Evolutionary conservation across 2,113 vertebrate genomes (phyloP).

Genomic region (Strix aluco): DNA sequence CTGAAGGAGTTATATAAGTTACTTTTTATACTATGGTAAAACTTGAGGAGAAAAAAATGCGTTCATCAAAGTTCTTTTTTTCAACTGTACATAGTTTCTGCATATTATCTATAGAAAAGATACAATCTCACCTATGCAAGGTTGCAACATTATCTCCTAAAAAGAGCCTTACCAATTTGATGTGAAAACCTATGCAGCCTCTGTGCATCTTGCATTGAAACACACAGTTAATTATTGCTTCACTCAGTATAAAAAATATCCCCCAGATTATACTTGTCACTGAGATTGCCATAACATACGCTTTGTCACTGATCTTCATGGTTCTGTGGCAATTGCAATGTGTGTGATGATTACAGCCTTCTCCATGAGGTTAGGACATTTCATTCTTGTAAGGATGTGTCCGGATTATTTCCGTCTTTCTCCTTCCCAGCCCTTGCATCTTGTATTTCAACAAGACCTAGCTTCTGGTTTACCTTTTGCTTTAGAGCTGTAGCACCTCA

Average conservation of each 20-base stretch:
- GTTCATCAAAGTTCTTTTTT: constrained; percentile 25
- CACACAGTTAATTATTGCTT: constrained; percentile 16
- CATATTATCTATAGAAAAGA: constrained; percentile 15
- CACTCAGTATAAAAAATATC: neutral
- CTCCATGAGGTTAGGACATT: constrained; percentile 28
- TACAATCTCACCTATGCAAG: constrained; percentile 57
- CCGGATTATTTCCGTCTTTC: constrained; percentile 10
- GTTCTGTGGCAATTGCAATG: neutral
- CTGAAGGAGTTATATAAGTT: constrained; percentile 27
- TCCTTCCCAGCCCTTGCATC: constrained; percentile 18
- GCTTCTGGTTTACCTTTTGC: constrained; percentile 45
- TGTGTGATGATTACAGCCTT: constrained; percentile 63
- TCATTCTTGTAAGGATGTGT: constrained; percentile 13
- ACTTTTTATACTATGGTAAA: constrained; percentile 55
- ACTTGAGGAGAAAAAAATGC: constrained; percentile 7
- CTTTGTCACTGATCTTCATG: constrained; percentile 30
- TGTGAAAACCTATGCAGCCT: constrained; percentile 62
- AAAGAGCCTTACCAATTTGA: constrained; percentile 55
- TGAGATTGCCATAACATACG: neutral
- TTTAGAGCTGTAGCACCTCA: neutral
- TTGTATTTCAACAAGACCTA: constrained; percentile 44
- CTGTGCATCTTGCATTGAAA: constrained; percentile 45
- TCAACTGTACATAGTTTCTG: constrained; percentile 46
- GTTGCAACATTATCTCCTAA: constrained; percentile 40
- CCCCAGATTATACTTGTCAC: constrained; percentile 5